Base-by-base conservation (phyloP, 2,113 vertebrate species). In the Clarias magur region DNA sequence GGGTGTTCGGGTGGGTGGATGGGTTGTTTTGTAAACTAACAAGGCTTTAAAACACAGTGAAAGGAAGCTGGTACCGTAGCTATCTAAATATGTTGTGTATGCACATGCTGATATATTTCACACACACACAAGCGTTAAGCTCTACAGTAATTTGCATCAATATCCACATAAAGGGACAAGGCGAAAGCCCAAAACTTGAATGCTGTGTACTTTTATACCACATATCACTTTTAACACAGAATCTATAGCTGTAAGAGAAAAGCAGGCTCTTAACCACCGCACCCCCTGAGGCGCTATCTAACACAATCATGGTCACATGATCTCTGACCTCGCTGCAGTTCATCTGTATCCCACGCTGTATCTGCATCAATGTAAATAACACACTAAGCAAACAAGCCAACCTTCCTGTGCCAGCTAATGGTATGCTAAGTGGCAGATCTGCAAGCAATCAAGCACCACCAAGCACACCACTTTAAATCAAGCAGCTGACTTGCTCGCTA, bases 401-500 rank as follows among this genome's bases (percentile, higher is more conserved):
- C 73, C 73, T 42, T 25, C 2, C 63, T 56, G 30, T 34, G 16
- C 30, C 62, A 86, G 30, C 62, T 72, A 86, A 68, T 63, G n/a
- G 73, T 13, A 80, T 16, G 42, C 59, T 67, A 80, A 80, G 62
- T 80, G 76, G 11, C 21, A 68, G 27, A 86, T 80, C 48, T 80
- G 48, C 3, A 65, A 16, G 59, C 42, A 34, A 62, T 65, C 60
- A 85, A 79, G 59, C 25, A 65, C 60, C 30, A n/a, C 72, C 16
- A 60, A 16, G 17, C 15, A 10, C 13, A 80, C 16, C 56, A 59
- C 84, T 80, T 25, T 38, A 56, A 12, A 65, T 53, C 16, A 57
- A 59, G n/a, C 27, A 78, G 57, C 73, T 76, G 23, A 53, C 42
- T 76, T 54, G 53, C 21, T 76, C 73, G 3, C 23, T n/a, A 76